Base-by-base conservation (phyloP, 1,140 invertebrate species). In the Calliopsis andreniformis region DNA sequence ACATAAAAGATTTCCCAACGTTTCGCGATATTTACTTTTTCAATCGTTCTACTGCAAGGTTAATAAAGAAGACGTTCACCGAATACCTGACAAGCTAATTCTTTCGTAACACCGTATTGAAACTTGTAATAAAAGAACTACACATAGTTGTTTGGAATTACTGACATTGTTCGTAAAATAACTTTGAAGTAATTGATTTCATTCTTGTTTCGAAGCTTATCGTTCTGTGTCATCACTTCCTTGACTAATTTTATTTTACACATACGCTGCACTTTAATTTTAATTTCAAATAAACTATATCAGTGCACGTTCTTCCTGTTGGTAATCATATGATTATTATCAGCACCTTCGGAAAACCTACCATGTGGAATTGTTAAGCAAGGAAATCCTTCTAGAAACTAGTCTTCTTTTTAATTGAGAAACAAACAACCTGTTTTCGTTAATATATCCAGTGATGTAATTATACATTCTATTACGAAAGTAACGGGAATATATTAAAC, bases 371-470 rank as follows among this genome's bases (percentile, higher is more conserved):
- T 3, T 10, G 10, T 39, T 3, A 8, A 16, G 25, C 25, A 4
- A 14, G 1, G 12, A 18, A 30, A 0, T 28, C 2, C 16, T 12
- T 28, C 4, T 55, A 3, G 49, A 10, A 51, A n/a, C 6, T 7
- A 18, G n/a, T 49, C 10, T 16, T 16, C 28, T 20, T 12, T 25
- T 25, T 56, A 10, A 23, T 20, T 0, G 3, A 1, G 1, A 25
- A 42, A 53, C 18, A 39, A 23, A 43, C 39, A 71, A 71, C 56
- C 35, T 42, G 69, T 71, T 71, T 53, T 71, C 32, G 35, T 71
- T 6, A 53, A 43, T 3, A 8, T 45, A 32, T n/a, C 14, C 43
- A 14, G n/a, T 71, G 45, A 71, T 51, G 58, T 42, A 71, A 70
- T 49, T 61, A 49, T 28, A 28, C 30, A 18, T 10, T 61, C 16